Evolutionary conservation across 2,888 invertebrate species (phyloP), one percentile per base, ranked within the genome.

Genomic region (Aleiodes leptofemur): DNA sequence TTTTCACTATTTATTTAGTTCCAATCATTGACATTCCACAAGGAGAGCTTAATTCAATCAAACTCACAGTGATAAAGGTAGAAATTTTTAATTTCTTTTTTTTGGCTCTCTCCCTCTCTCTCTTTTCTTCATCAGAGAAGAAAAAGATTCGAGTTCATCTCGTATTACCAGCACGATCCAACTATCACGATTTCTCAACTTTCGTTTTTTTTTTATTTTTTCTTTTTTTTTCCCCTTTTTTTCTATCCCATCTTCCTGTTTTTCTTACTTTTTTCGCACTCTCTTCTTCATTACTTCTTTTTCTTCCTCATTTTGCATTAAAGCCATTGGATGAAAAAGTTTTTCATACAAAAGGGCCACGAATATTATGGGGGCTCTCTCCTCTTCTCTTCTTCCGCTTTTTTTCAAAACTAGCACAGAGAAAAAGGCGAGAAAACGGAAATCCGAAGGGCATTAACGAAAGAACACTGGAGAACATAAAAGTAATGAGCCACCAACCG

Each of bases 401-500:
- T 23, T 50, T 53, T 59, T 34, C n/a, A n/a, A n/a, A 71, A 74
- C 64, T 74, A 57, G 59, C 48, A 29, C 29, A 64, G 31, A 50
- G 34, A 56, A 56, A 56, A 38, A 56, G 55, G 31, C 51, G 71
- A 56, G 48, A 50, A 34, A 38, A 16, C 69, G 75, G 69, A 69
- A 74, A 73, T 79, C 75, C 61, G 69, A 76, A 80, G 76, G 66
- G 72, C 78, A 79, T 78, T 78, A 79, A 79, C 78, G 76, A 79
- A 75, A 74, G 74, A 74, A 79, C 73, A 73, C 73, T 72, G 78
- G 79, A 73, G 72, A 43, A 79, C 81, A 78, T 74, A 81, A 79
- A 85, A 84, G 81, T 84, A 84, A 85, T 81, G 85, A 83, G 82
- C 80, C 73, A 61, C 68, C 82, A 82, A 79, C 82, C 77, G 83